These are phyloP conservation scores for Digitonthophagus gazella DNA, from an alignment of 2,888 invertebrate genomes.

Conservation along the genomic window DNA sequence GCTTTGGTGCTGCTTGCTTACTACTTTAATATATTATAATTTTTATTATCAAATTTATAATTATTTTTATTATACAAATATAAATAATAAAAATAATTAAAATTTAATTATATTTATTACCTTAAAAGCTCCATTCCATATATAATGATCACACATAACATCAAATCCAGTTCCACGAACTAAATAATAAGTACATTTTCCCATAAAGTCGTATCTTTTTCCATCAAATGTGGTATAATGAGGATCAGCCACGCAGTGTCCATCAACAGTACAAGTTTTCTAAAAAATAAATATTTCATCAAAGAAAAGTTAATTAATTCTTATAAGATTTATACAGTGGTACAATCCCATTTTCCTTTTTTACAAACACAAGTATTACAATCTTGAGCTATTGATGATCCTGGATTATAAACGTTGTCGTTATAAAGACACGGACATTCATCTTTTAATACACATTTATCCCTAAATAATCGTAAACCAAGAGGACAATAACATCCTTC, in stretches of 20 bases:
- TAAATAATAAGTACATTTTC: conserved; percentile 21
- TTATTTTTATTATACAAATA: no score
- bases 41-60: no score
- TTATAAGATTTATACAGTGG: conserved; percentile 48
- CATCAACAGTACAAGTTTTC: background rate
- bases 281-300: background rate
- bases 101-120: no score
- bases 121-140: background rate
- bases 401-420: conserved; percentile 70
- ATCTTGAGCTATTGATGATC: conserved; percentile 67
- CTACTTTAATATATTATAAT: no score
- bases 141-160: conserved; percentile 17
- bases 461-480: background rate
- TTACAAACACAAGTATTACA: conserved; percentile 75
- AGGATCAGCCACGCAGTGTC: conserved; percentile 3
- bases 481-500: conserved; percentile 17
- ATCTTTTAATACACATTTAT: conserved; percentile 15
- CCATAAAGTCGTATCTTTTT: conserved; percentile 22
- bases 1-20: no score
- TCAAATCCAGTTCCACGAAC: conserved; percentile 18
- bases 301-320: no score
- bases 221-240: conserved; percentile 16
- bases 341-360: conserved; percentile 72
- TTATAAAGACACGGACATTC: conserved; percentile 67
- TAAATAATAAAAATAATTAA: no score